Evolutionary conservation across 2,888 invertebrate genomes (phyloP), one percentile per base, ranked within the genome.

Genomic region (Habroteleia sp.): DNA sequence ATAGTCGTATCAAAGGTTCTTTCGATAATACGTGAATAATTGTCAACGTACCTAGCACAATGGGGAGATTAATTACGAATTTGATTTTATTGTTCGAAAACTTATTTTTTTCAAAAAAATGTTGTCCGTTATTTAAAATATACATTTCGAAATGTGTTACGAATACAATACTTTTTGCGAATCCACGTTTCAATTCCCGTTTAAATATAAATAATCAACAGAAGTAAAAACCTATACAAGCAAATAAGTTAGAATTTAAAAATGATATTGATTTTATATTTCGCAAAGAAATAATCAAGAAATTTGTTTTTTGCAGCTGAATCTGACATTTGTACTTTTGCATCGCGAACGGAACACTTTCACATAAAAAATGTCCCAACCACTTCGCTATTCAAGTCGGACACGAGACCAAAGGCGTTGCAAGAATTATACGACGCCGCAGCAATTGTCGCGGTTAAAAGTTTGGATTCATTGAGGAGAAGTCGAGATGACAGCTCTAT

Each of bases 261-360:
- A n/a, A n/a, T n/a, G n/a, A n/a, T n/a, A n/a, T n/a, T n/a, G n/a
- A n/a, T 10, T 10, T 13, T 25, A 37, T 37, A 14, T 33, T 13
- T 11, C 13, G 0, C 4, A 33, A 11, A 33, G 6, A n/a, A 35
- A n/a, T 35, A 35, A 35, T n/a, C 14, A 25, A 23, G 14, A 31
- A 48, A 14, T 39, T n/a, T 16, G 50, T 77, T 81, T 87, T 89
- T 94, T 93, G 50, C 92, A 97, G 97, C 97, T 89, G 96, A 96
- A 91, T 95, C 97, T 87, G 96, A 96, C 91, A 94, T 97, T 90
- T 94, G 94, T 85, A 93, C 94, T 88, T 97, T 96, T 91, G 95
- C 95, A 81, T 88, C 92, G 83, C 92, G 93, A 87, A 95, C 93
- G 90, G 91, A 92, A 81, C 95, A 96, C 90, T 96, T 93, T 90